Evolutionary conservation across 2,888 invertebrate genomes (phyloP), one percentile per base, ranked within the genome.

Genomic region (Galerucella calmariensis): DNA sequence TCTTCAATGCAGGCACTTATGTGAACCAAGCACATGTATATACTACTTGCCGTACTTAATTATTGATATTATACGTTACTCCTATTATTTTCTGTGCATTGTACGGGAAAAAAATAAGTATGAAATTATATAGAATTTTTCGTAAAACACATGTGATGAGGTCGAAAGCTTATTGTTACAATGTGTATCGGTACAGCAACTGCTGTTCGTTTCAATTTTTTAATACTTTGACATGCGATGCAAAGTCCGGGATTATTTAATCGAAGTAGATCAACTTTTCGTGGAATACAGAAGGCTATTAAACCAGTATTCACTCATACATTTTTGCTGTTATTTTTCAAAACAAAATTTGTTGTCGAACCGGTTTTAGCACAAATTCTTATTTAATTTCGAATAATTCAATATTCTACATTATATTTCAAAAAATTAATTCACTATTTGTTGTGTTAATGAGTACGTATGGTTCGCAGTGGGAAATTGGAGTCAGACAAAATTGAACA

Each of bases 11-110:
- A 71, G 77, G 82, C 83, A 83, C 83, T 85, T 86, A 86, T 86
- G 86, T 85, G 86, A 86, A 87, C 86, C 83, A 79, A 84, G 83
- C 86, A 86, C 82, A 86, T 86, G 86, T 85, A 84, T 85, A 86
- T 86, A 85, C 86, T 87, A 87, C 86, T 86, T 87, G 84, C 84
- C 81, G 46, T 82, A 79, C 82, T 82, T 87, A 88, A 87, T 88
- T 88, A 88, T 88, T 87, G 85, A 87, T 87, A 88, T 87, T 87
- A 87, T 80, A 77, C 79, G 78, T 82, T 85, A 83, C 86, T 86
- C 85, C 86, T 87, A 87, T 87, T 85, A 87, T 88, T 88, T 87
- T 83, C 85, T 84, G 85, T 85, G 85, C 87, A 86, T 86, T 87
- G 86, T 86, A 85, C 85, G 82, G 85, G 85, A 86, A 87, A 86